Conservation (phyloP, 1,140 invertebrate genomes). For the Philopotamus ludificatus region DNA sequence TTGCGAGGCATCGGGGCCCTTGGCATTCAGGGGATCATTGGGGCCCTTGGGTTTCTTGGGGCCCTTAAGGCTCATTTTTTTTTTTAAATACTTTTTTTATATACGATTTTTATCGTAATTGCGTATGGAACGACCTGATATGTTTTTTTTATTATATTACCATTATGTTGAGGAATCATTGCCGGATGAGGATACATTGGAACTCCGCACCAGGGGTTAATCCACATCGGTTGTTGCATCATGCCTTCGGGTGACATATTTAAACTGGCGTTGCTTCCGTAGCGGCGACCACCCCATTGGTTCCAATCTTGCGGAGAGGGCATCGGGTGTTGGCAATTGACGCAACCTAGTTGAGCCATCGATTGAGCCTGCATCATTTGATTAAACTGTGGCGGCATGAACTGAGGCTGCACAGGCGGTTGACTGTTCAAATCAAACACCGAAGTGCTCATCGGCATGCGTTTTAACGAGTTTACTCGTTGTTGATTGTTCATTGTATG, state of each 20-base stretch:
- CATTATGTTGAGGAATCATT: conserved; percentile 46
- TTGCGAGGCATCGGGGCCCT: too few species aligned
- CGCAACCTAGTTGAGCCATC: conserved; percentile 64
- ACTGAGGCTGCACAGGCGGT: conserved; percentile 33
- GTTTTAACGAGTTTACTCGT: conserved; percentile 17
- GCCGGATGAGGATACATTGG: conserved; percentile 51
- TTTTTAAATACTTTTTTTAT: too few species aligned
- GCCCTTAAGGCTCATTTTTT: too few species aligned
- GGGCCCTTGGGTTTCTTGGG: too few species aligned
- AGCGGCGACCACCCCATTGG: conserved; percentile 56
- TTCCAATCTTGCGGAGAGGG: conserved; percentile 46
- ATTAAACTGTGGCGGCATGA: conserved; percentile 47
- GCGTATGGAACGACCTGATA: too few species aligned
- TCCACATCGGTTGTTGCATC: conserved; percentile 54
- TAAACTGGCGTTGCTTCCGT: conserved; percentile 65
- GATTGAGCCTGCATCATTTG: conserved; percentile 65
- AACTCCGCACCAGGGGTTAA: conserved; percentile 47
- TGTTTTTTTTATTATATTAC: conserved; percentile 32
- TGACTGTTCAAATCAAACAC: conserved; percentile 57
- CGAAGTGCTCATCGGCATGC: conserved; percentile 50
- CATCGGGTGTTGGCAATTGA: conserved; percentile 57
- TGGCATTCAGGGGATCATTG: too few species aligned
- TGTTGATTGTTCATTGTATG: conserved; percentile 23
- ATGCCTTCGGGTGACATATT: conserved; percentile 56
- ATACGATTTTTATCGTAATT: too few species aligned